phyloP scores from a whole-genome alignment of 2,888 invertebrate genomes.

The Drosophila flavopinicola region DNA sequence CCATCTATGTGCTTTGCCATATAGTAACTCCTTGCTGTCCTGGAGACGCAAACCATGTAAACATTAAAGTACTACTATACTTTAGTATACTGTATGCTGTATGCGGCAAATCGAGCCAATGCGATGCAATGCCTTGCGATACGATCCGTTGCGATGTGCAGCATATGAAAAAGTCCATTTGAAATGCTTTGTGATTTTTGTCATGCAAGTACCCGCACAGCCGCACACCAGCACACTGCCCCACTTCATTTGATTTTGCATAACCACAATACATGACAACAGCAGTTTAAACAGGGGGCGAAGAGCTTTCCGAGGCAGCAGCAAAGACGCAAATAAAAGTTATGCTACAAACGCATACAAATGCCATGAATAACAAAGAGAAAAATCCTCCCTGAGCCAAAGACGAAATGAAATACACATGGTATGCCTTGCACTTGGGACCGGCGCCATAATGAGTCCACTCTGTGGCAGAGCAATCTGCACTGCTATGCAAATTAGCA shows the following conservation, averaged over 20 bases:
- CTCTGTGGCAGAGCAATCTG: conserved; percentile 22
- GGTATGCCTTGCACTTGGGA: conserved; percentile 3
- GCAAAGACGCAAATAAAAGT: conserved; percentile 59
- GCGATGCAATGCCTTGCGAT: conserved; percentile 35
- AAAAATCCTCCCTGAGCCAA: conserved; percentile 22
- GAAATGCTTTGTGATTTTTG: conserved; percentile 77
- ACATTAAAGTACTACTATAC: conserved; percentile 74
- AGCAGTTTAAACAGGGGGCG: neutral
- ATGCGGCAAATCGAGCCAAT: conserved; percentile 61
- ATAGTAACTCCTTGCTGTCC: conserved; percentile 26
- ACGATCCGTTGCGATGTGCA: conserved; percentile 61
- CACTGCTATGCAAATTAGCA: conserved; percentile 59
- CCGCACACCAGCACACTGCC: neutral
- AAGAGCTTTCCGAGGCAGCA: neutral
- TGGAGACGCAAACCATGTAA: conserved; percentile 64
- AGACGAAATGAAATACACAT: conserved; percentile 5
- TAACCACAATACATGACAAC: conserved; percentile 14
- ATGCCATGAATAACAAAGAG: conserved; percentile 69
- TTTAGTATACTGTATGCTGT: no score
- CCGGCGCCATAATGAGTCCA: conserved; percentile 45
- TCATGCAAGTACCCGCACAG: conserved; percentile 49
- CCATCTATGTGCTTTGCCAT: conserved; percentile 27
- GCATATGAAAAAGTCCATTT: conserved; percentile 74
- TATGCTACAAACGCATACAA: conserved; percentile 62
- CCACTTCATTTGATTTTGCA: conserved; percentile 48